Evolutionary conservation across 2,797 vertebrate species (phyloP).

Genomic region (Neopelma chrysocephalum): DNA sequence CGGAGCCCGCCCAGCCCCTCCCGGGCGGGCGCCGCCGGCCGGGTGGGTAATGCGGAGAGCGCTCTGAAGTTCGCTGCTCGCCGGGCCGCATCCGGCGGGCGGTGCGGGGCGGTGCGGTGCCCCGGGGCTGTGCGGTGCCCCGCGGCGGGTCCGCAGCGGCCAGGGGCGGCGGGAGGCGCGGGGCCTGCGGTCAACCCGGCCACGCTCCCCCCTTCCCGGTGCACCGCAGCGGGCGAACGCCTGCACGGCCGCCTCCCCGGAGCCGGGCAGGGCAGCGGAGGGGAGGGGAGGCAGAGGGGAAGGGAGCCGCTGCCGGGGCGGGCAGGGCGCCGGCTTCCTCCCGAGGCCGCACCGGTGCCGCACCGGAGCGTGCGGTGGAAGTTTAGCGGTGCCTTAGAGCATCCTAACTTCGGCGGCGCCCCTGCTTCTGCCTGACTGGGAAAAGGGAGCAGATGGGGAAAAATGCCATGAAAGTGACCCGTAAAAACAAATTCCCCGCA

Average conservation of each 20-base stretch:
- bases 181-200: neutral
- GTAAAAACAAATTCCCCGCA: neutral
- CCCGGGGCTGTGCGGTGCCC: neutral
- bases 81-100: neutral
- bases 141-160: neutral
- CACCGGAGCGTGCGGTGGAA: slow-evolving; percentile 37
- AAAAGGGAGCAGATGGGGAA: neutral
- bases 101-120: neutral
- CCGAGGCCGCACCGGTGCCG: neutral
- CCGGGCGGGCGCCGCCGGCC: neutral
- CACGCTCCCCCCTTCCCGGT: neutral
- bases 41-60: neutral
- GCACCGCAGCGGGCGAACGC: neutral
- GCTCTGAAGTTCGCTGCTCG: neutral
- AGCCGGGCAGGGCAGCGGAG: neutral
- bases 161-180: neutral
- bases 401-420: slow-evolving; percentile 40
- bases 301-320: neutral
- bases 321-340: neutral
- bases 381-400: slow-evolving; percentile 42
- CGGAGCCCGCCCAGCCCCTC: neutral
- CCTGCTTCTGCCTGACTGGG: neutral
- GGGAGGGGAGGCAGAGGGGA: neutral
- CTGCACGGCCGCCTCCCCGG: neutral
- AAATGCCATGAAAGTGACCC: neutral